Base-by-base conservation (phyloP, 2,113 vertebrate species). In the Anolis sagrei region DNA sequence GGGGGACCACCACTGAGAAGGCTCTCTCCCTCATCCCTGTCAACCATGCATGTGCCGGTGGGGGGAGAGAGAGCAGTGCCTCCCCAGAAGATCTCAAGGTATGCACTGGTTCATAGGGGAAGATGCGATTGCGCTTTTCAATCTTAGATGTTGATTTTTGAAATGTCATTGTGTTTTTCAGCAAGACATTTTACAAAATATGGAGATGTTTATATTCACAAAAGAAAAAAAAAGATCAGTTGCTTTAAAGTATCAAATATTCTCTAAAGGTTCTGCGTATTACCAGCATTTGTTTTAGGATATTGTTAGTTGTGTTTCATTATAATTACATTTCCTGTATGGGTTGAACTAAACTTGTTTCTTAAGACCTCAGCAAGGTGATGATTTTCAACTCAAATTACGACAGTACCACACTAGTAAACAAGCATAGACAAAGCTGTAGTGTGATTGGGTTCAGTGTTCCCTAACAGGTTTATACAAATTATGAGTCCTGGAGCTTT, bases 401-500 rank as follows among this genome's bases (percentile, higher is more conserved):
- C 87, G 68, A 73, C 49, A 85, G 25, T 81, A 84, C 81, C 79
- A 69, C 81, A 80, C 86, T 84, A 89, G 64, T 81, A 92, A 93
- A 84, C 66, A 92, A 87, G 82, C 34, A 51, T 80, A 32, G 82
- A 89, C 87, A 92, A 92, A 91, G 80, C 88, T 87, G 79, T 82
- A 86, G 54, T 76, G 1, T 90, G 91, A 92, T 93, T 87, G 86
- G 86, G 78, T 89, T 94, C 95, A 92, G 94, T 95, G 90, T 95
- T 95, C 95, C 75, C 76, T 92, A 95, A 97, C 94, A 94, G 96
- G 93, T 93, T 97, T 93, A 95, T 95, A 95, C 94, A 97, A 97
- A 97, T 98, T 97, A 97, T 93, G 93, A 95, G 95, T 97, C 94
- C 91, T 94, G 91, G 92, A 92, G 93, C 97, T 98, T 98, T 98